A percentile compares a stretch with the other conserved stretches of the same genome.
These are phyloP conservation scores for Caenorhabditis elegans DNA, from an alignment of 1,140 invertebrate genomes.

Conservation along the genomic window DNA sequence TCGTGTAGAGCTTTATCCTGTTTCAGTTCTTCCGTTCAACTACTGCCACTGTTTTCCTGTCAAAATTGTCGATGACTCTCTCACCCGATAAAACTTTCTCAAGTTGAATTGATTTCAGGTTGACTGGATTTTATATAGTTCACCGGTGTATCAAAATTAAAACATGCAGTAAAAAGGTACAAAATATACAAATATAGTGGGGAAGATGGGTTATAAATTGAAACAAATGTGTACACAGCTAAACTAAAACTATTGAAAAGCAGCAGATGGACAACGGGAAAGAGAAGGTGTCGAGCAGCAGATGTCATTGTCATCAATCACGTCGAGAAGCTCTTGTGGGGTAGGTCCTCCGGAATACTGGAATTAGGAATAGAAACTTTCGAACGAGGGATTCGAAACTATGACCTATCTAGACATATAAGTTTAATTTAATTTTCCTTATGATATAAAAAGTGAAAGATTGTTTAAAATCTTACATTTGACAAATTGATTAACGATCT, in stretches of 20 bases:
- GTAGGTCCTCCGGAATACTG: conserved; percentile 77
- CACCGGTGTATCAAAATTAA: neutral
- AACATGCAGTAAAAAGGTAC: neutral
- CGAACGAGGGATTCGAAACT: neutral
- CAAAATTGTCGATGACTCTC: neutral
- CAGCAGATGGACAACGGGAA: neutral
- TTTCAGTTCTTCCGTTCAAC: neutral
- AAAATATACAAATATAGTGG: neutral
- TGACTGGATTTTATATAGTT: neutral
- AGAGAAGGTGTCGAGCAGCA: conserved; percentile 37
- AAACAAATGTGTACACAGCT: neutral
- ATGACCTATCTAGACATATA: too few relatives aligned
- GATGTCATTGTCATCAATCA: conserved; percentile 86
- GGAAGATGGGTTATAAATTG: too few relatives aligned
- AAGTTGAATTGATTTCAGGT: neutral
- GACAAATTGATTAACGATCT: neutral
- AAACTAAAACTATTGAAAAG: neutral
- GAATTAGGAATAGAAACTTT: conserved; percentile 55
- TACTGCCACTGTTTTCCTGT: neutral
- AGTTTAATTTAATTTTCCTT: too few relatives aligned
- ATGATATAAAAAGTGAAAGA: too few relatives aligned
- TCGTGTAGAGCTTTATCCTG: conserved; percentile 13
- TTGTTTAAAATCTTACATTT: neutral
- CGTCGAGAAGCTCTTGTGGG: conserved; percentile 81
- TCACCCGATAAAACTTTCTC: neutral